Evolutionary conservation across 1,140 invertebrate genomes (phyloP).

Genomic region (Drosophila paulistorum): DNA sequence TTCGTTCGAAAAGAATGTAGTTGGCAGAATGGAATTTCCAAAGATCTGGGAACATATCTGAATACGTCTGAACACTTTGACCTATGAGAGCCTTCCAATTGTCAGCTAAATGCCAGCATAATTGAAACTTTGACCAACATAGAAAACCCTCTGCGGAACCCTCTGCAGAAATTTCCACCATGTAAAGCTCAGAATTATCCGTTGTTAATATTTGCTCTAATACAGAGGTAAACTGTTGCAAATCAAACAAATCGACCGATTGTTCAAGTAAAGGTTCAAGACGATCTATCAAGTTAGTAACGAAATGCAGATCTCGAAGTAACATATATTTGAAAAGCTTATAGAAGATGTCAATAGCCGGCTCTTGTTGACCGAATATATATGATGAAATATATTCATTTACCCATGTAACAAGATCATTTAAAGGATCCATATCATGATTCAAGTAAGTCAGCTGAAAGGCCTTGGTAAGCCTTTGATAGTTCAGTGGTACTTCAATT

Average conservation of each 20-base stretch:
- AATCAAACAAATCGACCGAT: slow-evolving; percentile 10
- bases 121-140: slow-evolving; percentile 48
- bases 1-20: slow-evolving; percentile 47
- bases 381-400: slow-evolving; percentile 23
- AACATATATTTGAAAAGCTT: slow-evolving; percentile 51
- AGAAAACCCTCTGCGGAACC: neutral
- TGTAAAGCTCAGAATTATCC: slow-evolving; percentile 20
- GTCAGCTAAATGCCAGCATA: slow-evolving; percentile 24
- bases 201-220: slow-evolving; percentile 18
- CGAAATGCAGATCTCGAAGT: slow-evolving; percentile 41
- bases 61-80: slow-evolving; percentile 20
- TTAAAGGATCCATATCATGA: slow-evolving; percentile 15
- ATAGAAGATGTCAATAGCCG: slow-evolving; percentile 18
- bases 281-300: slow-evolving; percentile 26
- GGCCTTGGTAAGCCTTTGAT: neutral
- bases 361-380: neutral
- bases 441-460: slow-evolving; percentile 5
- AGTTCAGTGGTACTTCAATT: neutral
- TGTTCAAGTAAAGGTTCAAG: slow-evolving; percentile 42
- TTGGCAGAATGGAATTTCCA: slow-evolving; percentile 53
- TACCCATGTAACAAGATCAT: slow-evolving; percentile 12
- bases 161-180: neutral
- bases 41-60: slow-evolving; percentile 16
- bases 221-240: slow-evolving; percentile 18
- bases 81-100: slow-evolving; percentile 40